Evolutionary conservation across 2,797 vertebrate species (phyloP).

Genomic region (Esox lucius): DNA sequence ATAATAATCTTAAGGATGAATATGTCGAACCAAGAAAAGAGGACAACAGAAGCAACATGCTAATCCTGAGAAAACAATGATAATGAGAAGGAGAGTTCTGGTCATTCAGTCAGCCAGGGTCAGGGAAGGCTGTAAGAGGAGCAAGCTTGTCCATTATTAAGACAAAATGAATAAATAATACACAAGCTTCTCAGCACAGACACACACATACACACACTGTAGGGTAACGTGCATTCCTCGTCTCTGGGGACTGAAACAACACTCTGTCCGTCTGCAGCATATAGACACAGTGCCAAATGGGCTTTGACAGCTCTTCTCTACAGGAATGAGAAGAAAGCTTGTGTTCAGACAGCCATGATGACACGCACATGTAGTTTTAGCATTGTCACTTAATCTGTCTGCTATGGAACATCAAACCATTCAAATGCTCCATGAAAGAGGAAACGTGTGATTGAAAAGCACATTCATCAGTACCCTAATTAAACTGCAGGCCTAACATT

Average conservation of each 20-base stretch:
- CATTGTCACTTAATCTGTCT: constrained; percentile 31
- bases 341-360: constrained; percentile 53
- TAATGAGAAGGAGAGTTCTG: neutral
- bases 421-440: constrained; percentile 19
- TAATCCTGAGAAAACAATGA: neutral
- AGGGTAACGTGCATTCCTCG: constrained; percentile 15
- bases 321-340: constrained; percentile 34
- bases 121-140: neutral
- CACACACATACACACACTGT: constrained; percentile 11
- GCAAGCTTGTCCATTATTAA: neutral
- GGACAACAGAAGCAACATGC: neutral
- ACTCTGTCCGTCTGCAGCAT: constrained; percentile 8
- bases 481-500: neutral
- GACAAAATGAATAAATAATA: constrained; percentile 57
- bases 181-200: constrained; percentile 40
- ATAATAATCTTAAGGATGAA: neutral
- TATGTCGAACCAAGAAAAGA: neutral
- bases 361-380: constrained; percentile 40
- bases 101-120: neutral
- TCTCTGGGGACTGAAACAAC: constrained; percentile 22
- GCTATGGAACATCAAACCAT: constrained; percentile 36
- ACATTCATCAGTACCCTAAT: neutral
- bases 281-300: constrained; percentile 32
- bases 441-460: neutral
- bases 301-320: constrained; percentile 42